A percentile compares a stretch with the other conserved stretches of the same genome.
These are phyloP conservation scores for Willowsia nigromaculata DNA, from an alignment of 2,888 invertebrate species.

Conservation along the genomic window DNA sequence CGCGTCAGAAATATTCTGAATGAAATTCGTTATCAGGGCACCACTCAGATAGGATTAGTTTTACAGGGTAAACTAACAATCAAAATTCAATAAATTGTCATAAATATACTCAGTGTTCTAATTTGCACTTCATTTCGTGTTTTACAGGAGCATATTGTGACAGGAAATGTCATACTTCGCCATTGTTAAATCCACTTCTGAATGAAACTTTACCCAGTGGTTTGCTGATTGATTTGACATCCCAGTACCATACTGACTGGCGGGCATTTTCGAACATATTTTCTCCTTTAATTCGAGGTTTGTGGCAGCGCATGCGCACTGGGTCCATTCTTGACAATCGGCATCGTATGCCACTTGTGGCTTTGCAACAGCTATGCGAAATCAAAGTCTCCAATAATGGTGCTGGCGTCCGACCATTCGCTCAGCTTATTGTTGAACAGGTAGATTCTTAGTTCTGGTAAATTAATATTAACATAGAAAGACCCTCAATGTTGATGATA, in stretches of 20 bases:
- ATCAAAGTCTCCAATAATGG: constrained; percentile 86
- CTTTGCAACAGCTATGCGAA: constrained; percentile 90
- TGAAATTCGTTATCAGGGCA: constrained; percentile 83
- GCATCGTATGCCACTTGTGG: constrained; percentile 86
- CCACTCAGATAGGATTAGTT: constrained; percentile 83
- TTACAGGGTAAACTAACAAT: constrained; percentile 82
- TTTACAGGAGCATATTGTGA: constrained; percentile 75
- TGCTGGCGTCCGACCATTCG: constrained; percentile 86
- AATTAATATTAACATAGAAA: too few relatives aligned
- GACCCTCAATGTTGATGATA: background rate
- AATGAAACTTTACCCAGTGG: constrained; percentile 87
- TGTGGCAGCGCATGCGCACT: constrained; percentile 86
- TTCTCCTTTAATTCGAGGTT: constrained; percentile 86
- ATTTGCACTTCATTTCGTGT: background rate
- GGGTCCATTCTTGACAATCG: constrained; percentile 87
- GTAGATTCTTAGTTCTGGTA: constrained; percentile 70
- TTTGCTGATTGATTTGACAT: constrained; percentile 85
- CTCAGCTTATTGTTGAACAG: constrained; percentile 85
- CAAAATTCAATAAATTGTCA: background rate
- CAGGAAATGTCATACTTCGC: constrained; percentile 81
- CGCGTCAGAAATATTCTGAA: constrained; percentile 86
- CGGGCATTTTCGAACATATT: constrained; percentile 84
- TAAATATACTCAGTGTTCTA: background rate
- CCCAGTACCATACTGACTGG: constrained; percentile 83
- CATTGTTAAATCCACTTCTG: constrained; percentile 86